Base-by-base conservation (phyloP, 2,888 invertebrate species). In the Catonia carolina region DNA sequence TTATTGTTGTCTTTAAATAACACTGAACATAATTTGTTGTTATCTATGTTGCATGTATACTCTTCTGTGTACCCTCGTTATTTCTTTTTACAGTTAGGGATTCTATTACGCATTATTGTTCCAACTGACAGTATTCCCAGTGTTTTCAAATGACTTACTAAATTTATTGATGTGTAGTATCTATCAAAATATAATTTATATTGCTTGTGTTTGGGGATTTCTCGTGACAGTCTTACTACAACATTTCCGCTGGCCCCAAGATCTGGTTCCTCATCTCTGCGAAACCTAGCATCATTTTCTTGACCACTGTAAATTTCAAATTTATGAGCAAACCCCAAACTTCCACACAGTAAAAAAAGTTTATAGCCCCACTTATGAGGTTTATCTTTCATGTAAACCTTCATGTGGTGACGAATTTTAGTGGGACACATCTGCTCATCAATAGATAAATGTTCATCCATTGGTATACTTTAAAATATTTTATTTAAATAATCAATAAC, bases 351-450 rank as follows among this genome's bases (percentile, higher is more conserved):
- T 18, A 62, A 47, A 45, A 60, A 58, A 14, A 58, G n/a, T 42
- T 62, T 62, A 52, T 35, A 65, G 3, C 63, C 64, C 59, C 61
- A 71, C 62, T 72, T 70, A 53, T 70, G 69, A 49, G 69, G 70
- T 58, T 71, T 72, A 20, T 65, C 62, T 22, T 69, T 69, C 59
- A 69, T 63, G 60, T 69, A 70, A 55, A 66, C 68, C 53, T 67
- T 67, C 49, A 69, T n/a, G 33, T 31, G 12, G 8, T 37, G 39
- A 20, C 61, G 22, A 7, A 41, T 56, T 60, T 67, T 67, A 23
- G 62, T 65, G 14, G 64, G 60, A 57, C 64, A 67, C 31, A 68
- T 61, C 56, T 66, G 64, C 53, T 67, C 67, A 55, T 67, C 67
- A 14, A 67, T 53, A 18, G 61, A 62, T 15, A 67, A 53, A 6